These are phyloP conservation scores for Lophotis ruficrista DNA, from an alignment of 2,113 vertebrate species.

Conservation along the genomic window DNA sequence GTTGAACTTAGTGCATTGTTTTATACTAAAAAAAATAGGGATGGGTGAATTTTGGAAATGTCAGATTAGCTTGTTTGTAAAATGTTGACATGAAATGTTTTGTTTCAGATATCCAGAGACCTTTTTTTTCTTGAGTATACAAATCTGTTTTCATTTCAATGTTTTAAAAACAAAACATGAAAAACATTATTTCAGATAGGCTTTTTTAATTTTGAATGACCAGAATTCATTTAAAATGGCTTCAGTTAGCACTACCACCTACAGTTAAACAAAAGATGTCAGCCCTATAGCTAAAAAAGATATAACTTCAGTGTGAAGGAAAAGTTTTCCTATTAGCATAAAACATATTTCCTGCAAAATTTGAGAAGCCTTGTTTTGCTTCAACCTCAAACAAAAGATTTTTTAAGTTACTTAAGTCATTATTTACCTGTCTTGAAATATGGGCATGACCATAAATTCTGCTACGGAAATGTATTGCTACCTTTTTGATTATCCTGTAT, in stretches of 20 bases:
- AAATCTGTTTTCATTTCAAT: not conserved
- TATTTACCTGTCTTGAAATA: not conserved
- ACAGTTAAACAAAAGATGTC: not conserved
- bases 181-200: not conserved
- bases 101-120: not conserved
- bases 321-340: not conserved
- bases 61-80: not conserved
- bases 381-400: not conserved
- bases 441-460: not conserved
- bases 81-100: not conserved
- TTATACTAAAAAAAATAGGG: not conserved
- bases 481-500: not conserved
- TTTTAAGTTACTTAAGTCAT: not conserved
- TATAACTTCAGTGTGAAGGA: not conserved
- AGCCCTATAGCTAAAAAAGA: not conserved
- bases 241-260: not conserved
- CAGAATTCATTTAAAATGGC: not conserved
- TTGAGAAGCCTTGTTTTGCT: not conserved
- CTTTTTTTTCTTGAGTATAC: not conserved
- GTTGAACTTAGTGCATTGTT: not conserved
- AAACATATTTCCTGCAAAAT: not conserved
- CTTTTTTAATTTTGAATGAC: not conserved
- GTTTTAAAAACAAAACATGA: not conserved
- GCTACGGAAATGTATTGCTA: not conserved
- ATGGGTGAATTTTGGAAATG: not conserved